phyloP scores from a whole-genome alignment of 2,797 vertebrate genomes.

The Mionectes olivaceus region DNA sequence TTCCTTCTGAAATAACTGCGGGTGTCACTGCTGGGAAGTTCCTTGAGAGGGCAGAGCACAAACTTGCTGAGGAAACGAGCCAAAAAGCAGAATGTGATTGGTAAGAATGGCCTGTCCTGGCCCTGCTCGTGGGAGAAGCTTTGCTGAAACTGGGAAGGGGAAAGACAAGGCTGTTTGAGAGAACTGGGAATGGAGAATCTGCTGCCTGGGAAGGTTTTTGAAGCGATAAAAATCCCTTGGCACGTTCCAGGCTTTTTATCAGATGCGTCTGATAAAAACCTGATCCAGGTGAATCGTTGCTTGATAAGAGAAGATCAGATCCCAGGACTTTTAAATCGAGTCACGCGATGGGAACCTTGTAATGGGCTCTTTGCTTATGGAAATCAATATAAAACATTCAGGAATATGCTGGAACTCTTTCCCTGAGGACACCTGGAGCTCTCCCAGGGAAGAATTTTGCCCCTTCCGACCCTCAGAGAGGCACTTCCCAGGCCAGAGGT shows the following conservation, averaged over 20 bases:
- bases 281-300: background rate
- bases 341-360: background rate
- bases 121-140: background rate
- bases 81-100: too few relatives aligned
- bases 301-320: background rate
- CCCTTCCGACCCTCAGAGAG: background rate
- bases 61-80: background rate
- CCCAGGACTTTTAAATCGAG: background rate
- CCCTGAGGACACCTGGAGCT: background rate
- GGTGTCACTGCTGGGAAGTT: background rate
- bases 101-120: background rate
- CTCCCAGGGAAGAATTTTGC: background rate
- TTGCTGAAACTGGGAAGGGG: background rate
- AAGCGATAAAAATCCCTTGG: background rate
- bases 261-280: background rate
- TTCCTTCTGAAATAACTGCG: background rate
- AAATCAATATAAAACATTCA: background rate
- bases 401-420: background rate
- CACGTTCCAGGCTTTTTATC: background rate
- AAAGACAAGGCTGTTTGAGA: background rate
- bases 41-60: background rate
- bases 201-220: background rate
- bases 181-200: rapidly evolving
- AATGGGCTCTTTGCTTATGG: background rate
- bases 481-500: background rate